phyloP scores from a whole-genome alignment of 2,888 invertebrate genomes.

The Drosophila pegasa region DNA sequence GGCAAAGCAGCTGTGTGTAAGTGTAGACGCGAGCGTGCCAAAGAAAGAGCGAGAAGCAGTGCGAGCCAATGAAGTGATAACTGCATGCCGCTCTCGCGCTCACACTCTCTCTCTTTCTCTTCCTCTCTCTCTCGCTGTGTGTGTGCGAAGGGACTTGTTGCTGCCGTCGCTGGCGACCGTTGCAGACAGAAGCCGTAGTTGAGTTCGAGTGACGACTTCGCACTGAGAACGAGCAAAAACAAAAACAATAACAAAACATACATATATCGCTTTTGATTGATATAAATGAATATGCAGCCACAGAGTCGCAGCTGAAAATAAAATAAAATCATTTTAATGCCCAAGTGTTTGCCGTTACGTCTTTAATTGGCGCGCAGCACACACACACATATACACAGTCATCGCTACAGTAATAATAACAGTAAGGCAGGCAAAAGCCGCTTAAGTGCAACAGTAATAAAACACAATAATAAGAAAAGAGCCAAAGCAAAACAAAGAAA shows the following conservation, averaged over 20 bases:
- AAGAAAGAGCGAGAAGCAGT: constrained; percentile 29
- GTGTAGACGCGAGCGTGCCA: constrained; percentile 42
- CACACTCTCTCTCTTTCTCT: constrained; percentile 1
- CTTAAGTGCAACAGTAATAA: constrained; percentile 48
- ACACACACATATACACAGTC: constrained; percentile 24
- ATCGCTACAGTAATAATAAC: constrained; percentile 15
- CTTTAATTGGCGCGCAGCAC: constrained; percentile 57
- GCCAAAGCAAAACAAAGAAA: constrained; percentile 48
- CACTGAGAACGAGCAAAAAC: constrained; percentile 45
- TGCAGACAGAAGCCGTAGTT: constrained; percentile 74
- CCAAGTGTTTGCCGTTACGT: constrained; percentile 49
- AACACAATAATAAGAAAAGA: constrained; percentile 29
- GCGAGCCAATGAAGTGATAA: constrained; percentile 57
- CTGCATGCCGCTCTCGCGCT: constrained; percentile 41
- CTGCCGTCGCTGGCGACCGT: constrained; percentile 39
- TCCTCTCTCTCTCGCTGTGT: constrained; percentile 11
- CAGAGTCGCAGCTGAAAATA: constrained; percentile 36
- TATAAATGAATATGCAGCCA: constrained; percentile 71
- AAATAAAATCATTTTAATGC: constrained; percentile 59
- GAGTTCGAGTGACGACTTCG: constrained; percentile 71
- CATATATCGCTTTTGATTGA: constrained; percentile 64
- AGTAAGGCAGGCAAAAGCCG: constrained; percentile 28
- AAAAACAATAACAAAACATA: constrained; percentile 40
- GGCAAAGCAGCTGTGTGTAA: constrained; percentile 32
- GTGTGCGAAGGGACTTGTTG: constrained; percentile 46